A percentile compares a stretch with the other conserved stretches of the same genome.
These are phyloP conservation scores for Fissipunctia ypsillon DNA, from an alignment of 2,888 invertebrate genomes.

Conservation along the genomic window DNA sequence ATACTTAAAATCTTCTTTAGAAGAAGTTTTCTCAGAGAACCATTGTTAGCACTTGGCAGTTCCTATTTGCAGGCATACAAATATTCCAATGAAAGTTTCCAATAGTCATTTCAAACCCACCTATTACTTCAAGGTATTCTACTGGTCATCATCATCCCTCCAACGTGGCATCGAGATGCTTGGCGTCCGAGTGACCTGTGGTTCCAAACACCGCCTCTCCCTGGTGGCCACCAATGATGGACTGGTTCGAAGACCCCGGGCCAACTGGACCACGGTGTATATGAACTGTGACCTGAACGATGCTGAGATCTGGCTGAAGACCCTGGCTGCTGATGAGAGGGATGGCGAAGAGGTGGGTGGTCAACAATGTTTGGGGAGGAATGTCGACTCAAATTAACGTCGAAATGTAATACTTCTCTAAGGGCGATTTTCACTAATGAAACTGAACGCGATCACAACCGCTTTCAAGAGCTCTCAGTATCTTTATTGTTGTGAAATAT, in stretches of 20 bases:
- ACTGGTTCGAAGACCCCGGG: slow-evolving; percentile 95
- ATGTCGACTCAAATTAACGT: neutral
- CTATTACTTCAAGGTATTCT: slow-evolving; percentile 91
- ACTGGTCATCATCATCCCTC: slow-evolving; percentile 99
- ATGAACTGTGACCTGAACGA: slow-evolving; percentile 98
- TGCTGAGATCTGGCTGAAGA: slow-evolving; percentile 97
- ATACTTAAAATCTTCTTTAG: neutral
- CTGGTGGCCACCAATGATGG: slow-evolving; percentile 95
- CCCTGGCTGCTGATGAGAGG: slow-evolving; percentile 89
- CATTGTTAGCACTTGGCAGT: neutral
- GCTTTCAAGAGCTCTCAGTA: neutral
- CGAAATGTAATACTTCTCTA: neutral
- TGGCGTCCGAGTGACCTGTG: slow-evolving; percentile 95
- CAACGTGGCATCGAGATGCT: slow-evolving; percentile 97
- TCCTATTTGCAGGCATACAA: neutral
- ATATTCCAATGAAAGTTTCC: neutral
- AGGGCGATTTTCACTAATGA: neutral
- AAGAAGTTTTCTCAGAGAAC: neutral
- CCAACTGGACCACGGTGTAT: slow-evolving; percentile 97
- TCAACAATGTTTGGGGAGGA: neutral
- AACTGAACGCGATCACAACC: neutral
- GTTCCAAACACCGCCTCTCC: slow-evolving; percentile 94
- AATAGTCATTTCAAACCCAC: neutral
- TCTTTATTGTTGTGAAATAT: neutral
- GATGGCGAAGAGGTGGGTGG: slow-evolving; percentile 75